Base-by-base conservation (phyloP, 2,888 invertebrate species). In the Loripinus fragilis region DNA sequence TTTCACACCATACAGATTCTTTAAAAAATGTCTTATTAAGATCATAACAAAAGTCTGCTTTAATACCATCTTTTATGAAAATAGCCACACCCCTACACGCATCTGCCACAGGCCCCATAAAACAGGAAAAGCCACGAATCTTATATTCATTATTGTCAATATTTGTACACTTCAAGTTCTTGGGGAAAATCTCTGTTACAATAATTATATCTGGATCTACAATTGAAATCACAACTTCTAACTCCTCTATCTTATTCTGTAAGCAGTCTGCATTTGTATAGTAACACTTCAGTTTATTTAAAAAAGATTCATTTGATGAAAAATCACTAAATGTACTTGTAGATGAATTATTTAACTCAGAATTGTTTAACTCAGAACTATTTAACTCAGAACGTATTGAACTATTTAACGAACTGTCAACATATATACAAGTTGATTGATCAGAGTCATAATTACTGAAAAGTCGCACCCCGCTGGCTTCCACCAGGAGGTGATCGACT, bases 201-300 rank as follows among this genome's bases (percentile, higher is more conserved):
- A 52, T 30, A 28, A 70, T 50, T 25, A 70, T 45, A 33, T 70
- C 70, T 33, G 55, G 50, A 70, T 50, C 52, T 3, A n/a, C n/a
- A 20, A 48, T 17, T 30, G 50, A n/a, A 15, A 50, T 52, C 20
- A 50, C 5, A 30, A 70, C 55, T 50, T 50, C 20, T 15, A 70
- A 45, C 45, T 68, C 60, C 17, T 60, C 35, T 25, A 71, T 10
- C 28, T 71, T 71, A 30, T 71, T 71, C 42, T 60, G 35, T 35
- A 71, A 71, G 28, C 60, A 71, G 23, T 71, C 71, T 23, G 71
- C 71, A 38, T 71, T 71, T 41, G 35, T 41, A 52, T 70, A 70
- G 33, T 70, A 70, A 48, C 20, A 42, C 48, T 52, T 68, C 42
- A 68, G 45, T 2, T 71, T 71, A 48, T 41, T 33, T 2, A 64